Evolutionary conservation across 2,113 vertebrate genomes (phyloP), one percentile per base, ranked within the genome.

Genomic region (Bubalus kerabau): DNA sequence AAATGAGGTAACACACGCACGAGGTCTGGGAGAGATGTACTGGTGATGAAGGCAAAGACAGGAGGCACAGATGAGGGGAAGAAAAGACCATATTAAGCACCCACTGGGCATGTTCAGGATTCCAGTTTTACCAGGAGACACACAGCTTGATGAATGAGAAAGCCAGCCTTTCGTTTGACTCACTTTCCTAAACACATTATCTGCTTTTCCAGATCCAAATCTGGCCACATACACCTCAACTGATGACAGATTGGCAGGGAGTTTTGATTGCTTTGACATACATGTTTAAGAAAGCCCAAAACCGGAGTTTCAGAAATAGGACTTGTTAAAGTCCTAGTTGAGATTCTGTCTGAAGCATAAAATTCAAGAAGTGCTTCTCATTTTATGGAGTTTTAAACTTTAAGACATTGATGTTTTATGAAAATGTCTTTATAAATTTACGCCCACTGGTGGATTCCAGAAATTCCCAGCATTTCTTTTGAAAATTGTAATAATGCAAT

Each of bases 381-480:
- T 50, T 96, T 95, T 82, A 43, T 14, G 62, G 36, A 30, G 50
- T 81, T 95, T 85, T 32, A 87, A 74, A 90, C 92, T 71, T 85
- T 36, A 90, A 26, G 32, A 56, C 48, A n/a, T 81, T 90, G 90
- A 82, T n/a, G 23, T 8, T 46, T 95, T 64, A 16, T 78, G 67
- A 88, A 90, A 93, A 95, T 46, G 14, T 67, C 71, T 94, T 93
- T 95, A 91, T 36, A 83, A 92, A 96, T 87, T 1, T 0, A 86
- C 15, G 62, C 85, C 46, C 26, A 5, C 62, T 48, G 54, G 24
- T 9, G 67, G 96, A 99, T 98, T 97, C 96, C 7, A 46, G 95
- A 96, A 96, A 99, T 98, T 98, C 98, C 97, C 94, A 97, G 24
- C 78, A 67, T 97, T 97, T 98, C 98, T 98, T 98, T 87, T 64